Evolutionary conservation across 2,888 invertebrate species (phyloP), one percentile per base, ranked within the genome.

Genomic region (Perizoma affinitatum): DNA sequence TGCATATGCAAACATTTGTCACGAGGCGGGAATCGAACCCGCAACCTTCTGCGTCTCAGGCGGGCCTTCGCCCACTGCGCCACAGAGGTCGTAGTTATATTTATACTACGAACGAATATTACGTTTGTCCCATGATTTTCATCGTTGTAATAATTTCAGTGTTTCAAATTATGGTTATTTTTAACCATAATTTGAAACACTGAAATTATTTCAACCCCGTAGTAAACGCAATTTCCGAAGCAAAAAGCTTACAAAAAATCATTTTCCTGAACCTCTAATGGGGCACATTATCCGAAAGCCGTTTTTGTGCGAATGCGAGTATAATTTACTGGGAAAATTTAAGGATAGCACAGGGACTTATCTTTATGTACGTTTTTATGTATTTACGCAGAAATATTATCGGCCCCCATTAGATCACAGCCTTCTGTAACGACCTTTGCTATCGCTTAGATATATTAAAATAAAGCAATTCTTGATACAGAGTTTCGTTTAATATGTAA

Each of bases 331-430:
- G 80, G 70, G 71, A 69, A 80, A 82, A 81, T 86, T 87, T 85
- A 80, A 76, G 79, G 78, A 78, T 77, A 82, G 73, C 78, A 72
- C 76, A 70, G 75, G 69, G 79, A 82, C 80, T 88, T 88, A 88
- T 88, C 86, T 88, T 88, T 88, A 87, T 84, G 84, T 82, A 83
- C 74, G 82, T 80, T 87, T 86, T 89, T 86, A 87, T 83, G 83
- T 83, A 80, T 84, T 86, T 85, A 79, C 73, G 36, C 7, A 46
- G 54, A 42, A 58, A 54, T 63, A 66, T 63, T 86, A 88, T 86
- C 84, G 79, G 79, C 71, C 79, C 77, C 45, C 57, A 53, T 61
- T 61, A 57, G 48, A 52, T 61, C 44, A 45, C 33, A 48, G 48
- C 48, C 43, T 82, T 6, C 38, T 79, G 78, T 71, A 74, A 74